Conservation (phyloP, 2,797 vertebrate species). For the Stomatorhinus walkeri region DNA sequence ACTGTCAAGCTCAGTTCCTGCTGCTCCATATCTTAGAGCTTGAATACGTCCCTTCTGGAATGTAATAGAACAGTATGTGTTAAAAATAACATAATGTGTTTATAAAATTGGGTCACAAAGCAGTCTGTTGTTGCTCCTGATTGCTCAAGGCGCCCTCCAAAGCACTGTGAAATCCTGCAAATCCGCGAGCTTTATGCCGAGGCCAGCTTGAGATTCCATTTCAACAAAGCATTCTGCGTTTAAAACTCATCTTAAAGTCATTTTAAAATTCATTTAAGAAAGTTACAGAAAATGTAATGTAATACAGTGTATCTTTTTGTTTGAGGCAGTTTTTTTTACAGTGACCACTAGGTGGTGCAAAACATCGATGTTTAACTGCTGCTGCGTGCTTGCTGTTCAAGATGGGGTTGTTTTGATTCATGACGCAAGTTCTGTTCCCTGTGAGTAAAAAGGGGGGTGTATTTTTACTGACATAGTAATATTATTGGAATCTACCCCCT, state of each 20-base stretch:
- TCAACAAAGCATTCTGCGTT: background rate
- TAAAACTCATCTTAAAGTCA: background rate
- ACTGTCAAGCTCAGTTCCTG: background rate
- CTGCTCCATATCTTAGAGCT: background rate
- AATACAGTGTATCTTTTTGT: background rate
- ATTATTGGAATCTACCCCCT: background rate
- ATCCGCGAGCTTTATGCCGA: background rate
- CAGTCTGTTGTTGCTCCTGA: background rate
- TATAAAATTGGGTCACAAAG: constrained; percentile 7
- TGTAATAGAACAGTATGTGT: background rate
- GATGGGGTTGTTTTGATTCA: background rate
- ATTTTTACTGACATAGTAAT: background rate
- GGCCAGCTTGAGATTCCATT: background rate
- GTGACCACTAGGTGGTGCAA: background rate
- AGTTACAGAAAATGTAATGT: background rate
- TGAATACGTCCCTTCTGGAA: background rate
- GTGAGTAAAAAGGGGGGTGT: background rate
- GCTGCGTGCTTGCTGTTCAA: background rate
- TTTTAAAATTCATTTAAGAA: background rate
- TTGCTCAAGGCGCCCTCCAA: background rate
- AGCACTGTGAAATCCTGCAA: constrained; percentile 8
- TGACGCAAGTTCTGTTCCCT: background rate
- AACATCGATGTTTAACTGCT: background rate
- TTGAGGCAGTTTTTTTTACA: background rate
- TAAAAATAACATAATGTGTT: background rate